Evolutionary conservation across 2,113 vertebrate species (phyloP).

Genomic region (Herpetotheres cachinnans): DNA sequence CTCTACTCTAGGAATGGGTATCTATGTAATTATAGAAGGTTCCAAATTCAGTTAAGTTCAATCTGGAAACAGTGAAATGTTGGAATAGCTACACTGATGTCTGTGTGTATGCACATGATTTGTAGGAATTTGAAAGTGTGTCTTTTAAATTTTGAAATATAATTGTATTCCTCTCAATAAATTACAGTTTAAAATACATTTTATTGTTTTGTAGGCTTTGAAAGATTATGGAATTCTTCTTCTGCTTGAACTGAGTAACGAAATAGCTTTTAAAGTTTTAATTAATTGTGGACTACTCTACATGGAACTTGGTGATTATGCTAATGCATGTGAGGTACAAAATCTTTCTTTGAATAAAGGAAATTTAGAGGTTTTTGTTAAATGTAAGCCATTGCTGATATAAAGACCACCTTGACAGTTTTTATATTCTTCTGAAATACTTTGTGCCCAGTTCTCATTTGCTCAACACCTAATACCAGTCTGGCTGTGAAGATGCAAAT

Average conservation of each 20-base stretch:
- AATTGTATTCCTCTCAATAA: not conserved
- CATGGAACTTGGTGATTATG: conserved; percentile 57
- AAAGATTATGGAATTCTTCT: conserved; percentile 77
- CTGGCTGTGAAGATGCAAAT: not conserved
- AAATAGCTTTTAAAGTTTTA: conserved; percentile 69
- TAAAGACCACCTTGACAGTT: not conserved
- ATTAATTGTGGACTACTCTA: conserved; percentile 78
- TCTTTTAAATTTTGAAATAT: not conserved
- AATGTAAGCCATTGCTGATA: not conserved
- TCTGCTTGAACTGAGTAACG: conserved; percentile 66
- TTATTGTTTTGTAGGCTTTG: conserved; percentile 72
- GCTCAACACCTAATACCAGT: not conserved
- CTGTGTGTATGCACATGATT: not conserved
- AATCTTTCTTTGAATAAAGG: not conserved
- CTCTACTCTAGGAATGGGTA: not conserved
- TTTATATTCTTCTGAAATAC: not conserved
- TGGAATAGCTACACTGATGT: not conserved
- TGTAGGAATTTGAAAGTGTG: not conserved
- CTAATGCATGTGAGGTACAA: conserved; percentile 75
- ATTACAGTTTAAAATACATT: not conserved
- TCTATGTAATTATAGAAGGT: not conserved
- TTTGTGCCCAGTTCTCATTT: not conserved
- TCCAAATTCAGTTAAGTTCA: not conserved
- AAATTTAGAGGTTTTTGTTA: not conserved
- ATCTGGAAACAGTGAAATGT: not conserved